Evolutionary conservation across 2,113 vertebrate species (phyloP).

Genomic region (Scomber japonicus): DNA sequence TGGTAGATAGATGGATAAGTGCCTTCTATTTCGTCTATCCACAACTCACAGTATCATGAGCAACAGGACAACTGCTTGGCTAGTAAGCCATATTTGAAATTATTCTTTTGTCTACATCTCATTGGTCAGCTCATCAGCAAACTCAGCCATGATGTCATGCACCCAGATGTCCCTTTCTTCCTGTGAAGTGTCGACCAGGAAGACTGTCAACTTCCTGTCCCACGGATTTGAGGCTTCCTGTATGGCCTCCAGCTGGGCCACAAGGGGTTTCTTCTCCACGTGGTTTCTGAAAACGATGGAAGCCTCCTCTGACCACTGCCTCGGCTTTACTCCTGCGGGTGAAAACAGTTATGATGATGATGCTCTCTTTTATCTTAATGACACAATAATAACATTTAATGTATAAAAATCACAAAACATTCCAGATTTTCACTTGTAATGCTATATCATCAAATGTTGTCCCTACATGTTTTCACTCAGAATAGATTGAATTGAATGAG

Average conservation of each 20-base stretch:
- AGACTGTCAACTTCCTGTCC: constrained; percentile 92
- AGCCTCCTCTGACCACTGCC: constrained; percentile 96
- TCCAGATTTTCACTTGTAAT: no score
- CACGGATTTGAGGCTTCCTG: constrained; percentile 88
- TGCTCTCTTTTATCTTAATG: not conserved
- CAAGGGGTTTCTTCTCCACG: constrained; percentile 96
- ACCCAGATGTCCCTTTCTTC: constrained; percentile 95
- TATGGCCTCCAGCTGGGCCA: constrained; percentile 91
- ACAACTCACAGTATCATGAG: constrained; percentile 7
- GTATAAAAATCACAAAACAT: no score
- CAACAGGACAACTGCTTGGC: constrained; percentile 8
- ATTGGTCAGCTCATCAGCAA: constrained; percentile 84
- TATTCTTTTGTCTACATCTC: constrained; percentile 54
- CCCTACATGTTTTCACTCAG: no score
- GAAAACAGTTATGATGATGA: not conserved
- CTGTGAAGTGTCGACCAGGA: constrained; percentile 94
- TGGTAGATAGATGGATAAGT: constrained; percentile 29
- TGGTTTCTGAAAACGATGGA: constrained; percentile 97
- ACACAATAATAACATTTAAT: not conserved
- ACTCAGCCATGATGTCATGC: constrained; percentile 96
- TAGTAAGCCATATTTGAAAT: not conserved
- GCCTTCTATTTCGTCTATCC: constrained; percentile 23
- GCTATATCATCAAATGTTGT: no score
- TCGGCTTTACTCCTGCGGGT: constrained; percentile 88
- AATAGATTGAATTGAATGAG: no score